phyloP scores from a whole-genome alignment of 2,888 invertebrate genomes.

The Chesias legatella region DNA sequence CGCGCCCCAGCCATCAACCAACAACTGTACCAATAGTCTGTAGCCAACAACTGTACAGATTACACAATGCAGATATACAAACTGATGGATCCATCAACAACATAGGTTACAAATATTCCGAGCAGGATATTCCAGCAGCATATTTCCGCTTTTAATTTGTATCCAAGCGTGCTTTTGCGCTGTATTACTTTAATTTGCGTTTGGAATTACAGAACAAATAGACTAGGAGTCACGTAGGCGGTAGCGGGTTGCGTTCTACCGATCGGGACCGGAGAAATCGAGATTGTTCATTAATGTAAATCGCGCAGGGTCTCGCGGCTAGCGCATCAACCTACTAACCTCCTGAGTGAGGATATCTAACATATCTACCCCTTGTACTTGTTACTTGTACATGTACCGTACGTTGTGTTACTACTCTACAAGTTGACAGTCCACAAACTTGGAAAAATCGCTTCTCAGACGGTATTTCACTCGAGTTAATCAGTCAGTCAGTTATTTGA shows the following conservation, averaged over 20 bases:
- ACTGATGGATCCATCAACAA: constrained; percentile 13
- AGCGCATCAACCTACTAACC: constrained; percentile 70
- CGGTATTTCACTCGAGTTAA: constrained; percentile 42
- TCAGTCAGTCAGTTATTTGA: constrained; percentile 50
- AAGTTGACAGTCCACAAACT: constrained; percentile 3
- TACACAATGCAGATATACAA: constrained; percentile 12
- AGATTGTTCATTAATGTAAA: constrained; percentile 70
- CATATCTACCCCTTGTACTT: constrained; percentile 29
- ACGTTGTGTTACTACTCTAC: constrained; percentile 6
- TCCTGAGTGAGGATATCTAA: constrained; percentile 45
- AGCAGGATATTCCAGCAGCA: neutral
- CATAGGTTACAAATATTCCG: neutral
- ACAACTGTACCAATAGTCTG: too few relatives aligned
- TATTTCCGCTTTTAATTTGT: constrained; percentile 11
- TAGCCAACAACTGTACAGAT: constrained; percentile 23
- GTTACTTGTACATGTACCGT: constrained; percentile 10
- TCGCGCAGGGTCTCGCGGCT: constrained; percentile 47
- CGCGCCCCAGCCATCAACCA: constrained; percentile 15
- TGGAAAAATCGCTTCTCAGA: constrained; percentile 22
- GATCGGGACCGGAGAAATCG: constrained; percentile 64
- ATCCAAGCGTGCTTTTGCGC: constrained; percentile 29
- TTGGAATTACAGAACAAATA: constrained; percentile 44
- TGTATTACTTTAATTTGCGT: constrained; percentile 47
- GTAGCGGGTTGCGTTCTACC: constrained; percentile 48
- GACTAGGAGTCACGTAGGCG: constrained; percentile 52